phyloP scores from a whole-genome alignment of 2,113 vertebrate species.

The Chascanopsetta lugubris region DNA sequence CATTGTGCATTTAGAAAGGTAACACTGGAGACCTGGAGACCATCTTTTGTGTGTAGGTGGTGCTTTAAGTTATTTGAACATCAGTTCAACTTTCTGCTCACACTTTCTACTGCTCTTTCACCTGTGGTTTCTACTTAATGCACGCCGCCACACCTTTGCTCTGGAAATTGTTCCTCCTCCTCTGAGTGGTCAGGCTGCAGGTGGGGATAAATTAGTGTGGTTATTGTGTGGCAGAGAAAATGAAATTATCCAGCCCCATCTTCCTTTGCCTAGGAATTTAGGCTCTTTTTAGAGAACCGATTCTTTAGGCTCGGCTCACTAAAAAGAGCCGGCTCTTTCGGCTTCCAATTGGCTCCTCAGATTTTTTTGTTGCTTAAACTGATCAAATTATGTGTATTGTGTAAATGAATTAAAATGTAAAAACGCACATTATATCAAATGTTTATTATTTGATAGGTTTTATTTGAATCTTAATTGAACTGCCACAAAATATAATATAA shows the following conservation, averaged over 20 bases:
- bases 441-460: no score
- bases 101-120: not conserved
- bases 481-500: no score
- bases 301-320: slow-evolving; percentile 51
- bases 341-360: no score
- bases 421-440: no score
- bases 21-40: not conserved
- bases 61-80: not conserved
- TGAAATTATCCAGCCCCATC: slow-evolving; percentile 44
- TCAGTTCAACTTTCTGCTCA: not conserved
- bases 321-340: no score
- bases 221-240: slow-evolving; percentile 11
- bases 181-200: not conserved
- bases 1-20: not conserved
- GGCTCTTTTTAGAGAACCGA: slow-evolving; percentile 56
- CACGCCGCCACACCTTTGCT: not conserved
- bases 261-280: slow-evolving; percentile 47
- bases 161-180: not conserved
- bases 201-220: slow-evolving; percentile 2
- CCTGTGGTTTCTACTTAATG: slow-evolving; percentile 8
- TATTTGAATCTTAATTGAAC: no score
- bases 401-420: no score
- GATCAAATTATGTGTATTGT: no score
- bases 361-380: no score
- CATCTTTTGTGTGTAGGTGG: slow-evolving; percentile 13